These are phyloP conservation scores for Lonchura striata DNA, from an alignment of 2,113 vertebrate genomes.

Conservation along the genomic window DNA sequence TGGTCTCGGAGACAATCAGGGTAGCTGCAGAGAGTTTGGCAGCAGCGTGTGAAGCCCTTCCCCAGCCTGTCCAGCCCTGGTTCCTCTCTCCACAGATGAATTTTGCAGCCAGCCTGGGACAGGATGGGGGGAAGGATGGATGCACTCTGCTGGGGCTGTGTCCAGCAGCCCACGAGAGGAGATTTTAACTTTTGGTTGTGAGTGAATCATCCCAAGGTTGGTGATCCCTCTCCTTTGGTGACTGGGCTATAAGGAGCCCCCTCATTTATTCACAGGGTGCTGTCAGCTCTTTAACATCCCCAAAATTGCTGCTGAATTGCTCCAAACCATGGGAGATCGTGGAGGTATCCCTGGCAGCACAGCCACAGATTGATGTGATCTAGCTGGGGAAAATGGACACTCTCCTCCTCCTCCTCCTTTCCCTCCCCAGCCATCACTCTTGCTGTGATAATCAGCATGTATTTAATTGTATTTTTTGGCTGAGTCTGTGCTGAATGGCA, in stretches of 20 bases:
- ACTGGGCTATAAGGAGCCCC: background rate
- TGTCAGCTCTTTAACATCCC: background rate
- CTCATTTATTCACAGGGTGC: background rate
- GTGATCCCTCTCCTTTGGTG: background rate
- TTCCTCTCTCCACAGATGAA: background rate
- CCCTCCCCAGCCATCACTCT: background rate
- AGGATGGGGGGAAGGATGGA: fast-evolving
- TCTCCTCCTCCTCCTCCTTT: background rate
- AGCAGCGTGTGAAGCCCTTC: background rate
- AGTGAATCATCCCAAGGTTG: background rate
- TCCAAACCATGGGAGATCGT: background rate
- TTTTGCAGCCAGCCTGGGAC: background rate
- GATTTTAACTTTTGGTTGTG: background rate
- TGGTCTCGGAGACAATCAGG: background rate
- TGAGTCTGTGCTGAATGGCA: background rate
- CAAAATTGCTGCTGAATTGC: background rate
- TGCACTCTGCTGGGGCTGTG: background rate
- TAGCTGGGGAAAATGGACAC: background rate
- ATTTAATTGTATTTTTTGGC: background rate
- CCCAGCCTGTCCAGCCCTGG: background rate
- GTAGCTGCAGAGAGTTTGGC: background rate
- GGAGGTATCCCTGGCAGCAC: background rate
- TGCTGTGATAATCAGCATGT: background rate
- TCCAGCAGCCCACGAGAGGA: background rate
- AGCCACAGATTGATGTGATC: background rate